Conservation (phyloP, 1,140 invertebrate species). For the Drosophila miranda region DNA sequence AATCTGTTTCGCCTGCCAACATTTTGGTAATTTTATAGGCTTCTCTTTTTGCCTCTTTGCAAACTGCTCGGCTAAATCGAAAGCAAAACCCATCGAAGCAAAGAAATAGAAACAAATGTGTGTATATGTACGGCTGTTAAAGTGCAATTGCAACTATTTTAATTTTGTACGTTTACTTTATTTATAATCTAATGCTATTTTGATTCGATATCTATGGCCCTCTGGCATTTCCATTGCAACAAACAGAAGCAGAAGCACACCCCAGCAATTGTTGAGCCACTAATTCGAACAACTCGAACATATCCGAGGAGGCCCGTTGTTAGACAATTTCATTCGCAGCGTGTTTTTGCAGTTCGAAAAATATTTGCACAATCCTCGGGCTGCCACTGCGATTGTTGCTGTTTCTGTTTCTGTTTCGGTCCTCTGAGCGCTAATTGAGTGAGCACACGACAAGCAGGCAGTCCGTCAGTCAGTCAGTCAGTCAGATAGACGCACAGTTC, state of each 20-base stretch:
- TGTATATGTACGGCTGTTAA: constrained; percentile 36
- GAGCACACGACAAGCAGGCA: constrained; percentile 70
- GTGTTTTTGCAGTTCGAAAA: constrained; percentile 55
- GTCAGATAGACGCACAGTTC: constrained; percentile 27
- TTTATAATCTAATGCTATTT: constrained; percentile 34
- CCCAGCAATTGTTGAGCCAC: constrained; percentile 18
- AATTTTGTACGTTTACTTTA: constrained; percentile 30
- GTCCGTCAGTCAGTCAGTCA: constrained; percentile 10
- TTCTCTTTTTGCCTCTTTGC: too few species aligned
- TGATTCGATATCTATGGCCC: constrained; percentile 33
- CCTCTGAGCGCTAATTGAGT: constrained; percentile 65
- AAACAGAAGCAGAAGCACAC: constrained; percentile 22
- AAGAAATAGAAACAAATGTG: too few species aligned
- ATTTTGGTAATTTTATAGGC: too few species aligned
- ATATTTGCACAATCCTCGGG: constrained; percentile 76
- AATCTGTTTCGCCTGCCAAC: too few species aligned
- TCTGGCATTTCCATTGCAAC: constrained; percentile 56
- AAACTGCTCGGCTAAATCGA: too few species aligned
- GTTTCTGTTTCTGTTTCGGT: constrained; percentile 80
- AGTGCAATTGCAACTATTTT: constrained; percentile 69
- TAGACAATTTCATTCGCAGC: constrained; percentile 76
- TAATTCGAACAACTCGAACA: constrained; percentile 36
- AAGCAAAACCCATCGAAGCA: too few species aligned
- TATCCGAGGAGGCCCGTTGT: constrained; percentile 44
- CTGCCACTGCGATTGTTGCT: constrained; percentile 40